Base-by-base conservation (phyloP, 2,888 invertebrate genomes). In the Tenthredo mesomela region DNA sequence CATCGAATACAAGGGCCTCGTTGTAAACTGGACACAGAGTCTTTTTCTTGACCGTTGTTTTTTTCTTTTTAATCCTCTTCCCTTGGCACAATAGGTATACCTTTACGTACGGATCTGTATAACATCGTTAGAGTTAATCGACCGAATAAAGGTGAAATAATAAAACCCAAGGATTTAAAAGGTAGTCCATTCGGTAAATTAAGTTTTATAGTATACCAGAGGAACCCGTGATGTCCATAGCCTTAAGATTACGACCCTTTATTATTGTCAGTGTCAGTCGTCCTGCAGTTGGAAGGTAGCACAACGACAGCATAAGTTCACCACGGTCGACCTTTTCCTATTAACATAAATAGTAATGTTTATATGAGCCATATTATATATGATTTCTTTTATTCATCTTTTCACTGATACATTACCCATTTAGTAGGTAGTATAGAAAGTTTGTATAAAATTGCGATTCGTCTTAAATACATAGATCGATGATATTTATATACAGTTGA, bases 191-290 rank as follows among this genome's bases (percentile, higher is more conserved):
- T 70, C n/a, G n/a, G 18, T 70, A 7, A 37, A 71, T 10, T 2
- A 4, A n/a, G n/a, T 71, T 18, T n/a, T 84, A 78, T 33, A 67
- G 43, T 93, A 43, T 91, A 97, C 98, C 98, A 89, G 98, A 98
- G 47, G 97, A 97, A 88, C 98, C 98, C 58, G 98, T 98, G 89
- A 98, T 98, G 91, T 98, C 98, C 96, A 98, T 98, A 47, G 98
- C 97, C 92, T 98, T 97, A 25, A 99, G 94, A 92, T 98, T 98
- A 87, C 98, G 95, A 0, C 97, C 98, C 93, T 98, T 98, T 88
- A 98, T 97, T 70, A 98, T 96, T 0, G 98, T 98, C 33, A 98
- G 96, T 0, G 98, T 98, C 29, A 99, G 95, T 40, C 98, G 96
- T 21, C 98, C 98, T 37, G 98, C 98, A 33, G 97, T 98, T 18